Evolutionary conservation across 2,113 vertebrate species (phyloP), one percentile per base, ranked within the genome.

Genomic region (Semnornis frantzii): DNA sequence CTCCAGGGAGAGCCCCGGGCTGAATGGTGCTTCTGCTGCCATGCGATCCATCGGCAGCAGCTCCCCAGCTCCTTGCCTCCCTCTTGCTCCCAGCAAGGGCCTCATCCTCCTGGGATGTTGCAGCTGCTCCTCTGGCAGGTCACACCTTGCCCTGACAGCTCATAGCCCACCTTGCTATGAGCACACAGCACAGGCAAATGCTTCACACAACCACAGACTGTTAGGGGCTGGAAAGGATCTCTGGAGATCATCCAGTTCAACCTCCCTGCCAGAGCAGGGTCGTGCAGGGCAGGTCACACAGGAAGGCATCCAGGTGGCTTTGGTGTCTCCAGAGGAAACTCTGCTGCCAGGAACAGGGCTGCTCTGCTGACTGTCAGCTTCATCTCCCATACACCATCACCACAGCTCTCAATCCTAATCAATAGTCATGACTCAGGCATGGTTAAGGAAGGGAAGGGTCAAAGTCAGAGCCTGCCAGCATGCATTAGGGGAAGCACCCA

Each of bases 371-470:
- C 57, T 79, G 46, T 60, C 73, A 76, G 39, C 77, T 79, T 82
- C 88, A 86, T n/a, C 71, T 5, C 65, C 71, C 82, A 87, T 90
- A 89, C 30, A 21, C 78, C 70, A 78, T 88, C 89, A 91, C 60
- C 85, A 73, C 33, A 66, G 46, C 23, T 81, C 84, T 57, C 94
- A 87, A 84, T 87, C 73, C 92, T 37, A 70, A 95, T 69, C 48
- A 94, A 87, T 81, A 74, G 31, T 48, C 66, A 58, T 71, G 80
- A 79, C 37, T 11, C 52, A n/a, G 82, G 68, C 3, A 4, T 87
- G 82, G 91, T 82, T 83, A 90, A 89, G 11, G 37, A 94, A 84
- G 72, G 88, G n/a, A 70, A 81, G 58, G 79, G 64, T 93, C 79
- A 82, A 81, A 52, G 44, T 80, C 50, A 57, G 72, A 87, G 46